phyloP scores from a whole-genome alignment of 2,888 invertebrate species.

The Prionchulus punctatus region DNA sequence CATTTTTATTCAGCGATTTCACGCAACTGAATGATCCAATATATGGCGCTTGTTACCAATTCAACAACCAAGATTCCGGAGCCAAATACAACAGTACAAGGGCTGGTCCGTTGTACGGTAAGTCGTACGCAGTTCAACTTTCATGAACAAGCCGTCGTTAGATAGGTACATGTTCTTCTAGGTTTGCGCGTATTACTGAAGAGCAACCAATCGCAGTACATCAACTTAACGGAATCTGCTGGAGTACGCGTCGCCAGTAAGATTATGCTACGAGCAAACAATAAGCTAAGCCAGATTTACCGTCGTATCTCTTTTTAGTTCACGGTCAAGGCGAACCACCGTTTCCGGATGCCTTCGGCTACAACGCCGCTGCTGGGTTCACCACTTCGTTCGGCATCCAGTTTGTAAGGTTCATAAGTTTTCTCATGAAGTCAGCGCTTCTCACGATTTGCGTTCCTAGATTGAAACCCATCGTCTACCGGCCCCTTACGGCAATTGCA shows the following conservation, averaged over 20 bases:
- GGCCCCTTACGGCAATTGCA: constrained; percentile 32
- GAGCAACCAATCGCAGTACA: constrained; percentile 19
- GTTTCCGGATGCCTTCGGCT: constrained; percentile 30
- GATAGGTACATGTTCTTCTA: background rate
- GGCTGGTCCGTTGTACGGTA: constrained; percentile 34
- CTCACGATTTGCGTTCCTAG: constrained; percentile 13
- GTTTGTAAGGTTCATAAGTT: constrained; percentile 25
- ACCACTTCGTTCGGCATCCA: constrained; percentile 27
- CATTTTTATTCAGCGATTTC: constrained; percentile 31
- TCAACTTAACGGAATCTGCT: constrained; percentile 31
- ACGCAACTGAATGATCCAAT: constrained; percentile 22
- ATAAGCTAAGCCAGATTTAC: background rate
- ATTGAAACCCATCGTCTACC: constrained; percentile 23
- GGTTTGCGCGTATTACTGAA: constrained; percentile 21
- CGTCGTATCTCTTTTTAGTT: constrained; percentile 15
- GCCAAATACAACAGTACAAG: constrained; percentile 17
- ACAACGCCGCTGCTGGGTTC: constrained; percentile 25
- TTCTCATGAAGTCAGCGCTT: background rate
- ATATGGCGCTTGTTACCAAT: constrained; percentile 33
- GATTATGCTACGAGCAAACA: too few relatives aligned
- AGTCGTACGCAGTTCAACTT: constrained; percentile 7
- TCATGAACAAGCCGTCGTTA: background rate
- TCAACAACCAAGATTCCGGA: constrained; percentile 23
- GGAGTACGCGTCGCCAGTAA: constrained; percentile 24
- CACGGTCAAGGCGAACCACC: constrained; percentile 29